Percentiles rank a stretch among this genome's conserved stretches.
These are phyloP conservation scores for Python bivittatus DNA, from an alignment of 2,113 vertebrate genomes.

Conservation along the genomic window DNA sequence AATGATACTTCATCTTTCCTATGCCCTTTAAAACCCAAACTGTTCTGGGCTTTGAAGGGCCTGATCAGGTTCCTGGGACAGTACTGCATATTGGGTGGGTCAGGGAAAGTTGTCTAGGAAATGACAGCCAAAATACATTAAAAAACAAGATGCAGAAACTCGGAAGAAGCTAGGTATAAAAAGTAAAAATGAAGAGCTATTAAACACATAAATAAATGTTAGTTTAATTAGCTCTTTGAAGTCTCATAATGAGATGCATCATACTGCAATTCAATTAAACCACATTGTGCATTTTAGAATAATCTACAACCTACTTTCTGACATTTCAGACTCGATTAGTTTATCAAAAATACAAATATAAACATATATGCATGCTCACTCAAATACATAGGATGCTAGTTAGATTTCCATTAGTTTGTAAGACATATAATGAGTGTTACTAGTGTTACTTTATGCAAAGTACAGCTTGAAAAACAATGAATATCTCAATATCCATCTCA, in stretches of 20 bases:
- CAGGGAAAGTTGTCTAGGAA: not conserved
- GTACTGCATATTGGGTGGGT: not conserved
- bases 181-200: not conserved
- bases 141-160: not conserved
- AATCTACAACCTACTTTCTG: not conserved
- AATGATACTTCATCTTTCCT: not conserved
- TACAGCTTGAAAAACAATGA: not conserved
- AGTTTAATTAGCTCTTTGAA: conserved; percentile 8
- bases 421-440: not conserved
- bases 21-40: not conserved
- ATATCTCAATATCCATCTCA: not conserved
- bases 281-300: not conserved
- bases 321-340: conserved; percentile 1
- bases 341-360: not conserved
- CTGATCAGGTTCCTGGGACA: not conserved
- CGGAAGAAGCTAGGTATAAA: not conserved
- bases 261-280: not conserved
- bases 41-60: not conserved
- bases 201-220: not conserved
- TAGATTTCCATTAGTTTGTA: not conserved
- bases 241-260: not conserved
- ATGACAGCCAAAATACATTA: not conserved
- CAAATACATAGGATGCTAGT: not conserved
- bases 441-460: not conserved
- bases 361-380: not conserved